Conservation (phyloP, 2,888 invertebrate species). For the Euplexia lucipara region DNA sequence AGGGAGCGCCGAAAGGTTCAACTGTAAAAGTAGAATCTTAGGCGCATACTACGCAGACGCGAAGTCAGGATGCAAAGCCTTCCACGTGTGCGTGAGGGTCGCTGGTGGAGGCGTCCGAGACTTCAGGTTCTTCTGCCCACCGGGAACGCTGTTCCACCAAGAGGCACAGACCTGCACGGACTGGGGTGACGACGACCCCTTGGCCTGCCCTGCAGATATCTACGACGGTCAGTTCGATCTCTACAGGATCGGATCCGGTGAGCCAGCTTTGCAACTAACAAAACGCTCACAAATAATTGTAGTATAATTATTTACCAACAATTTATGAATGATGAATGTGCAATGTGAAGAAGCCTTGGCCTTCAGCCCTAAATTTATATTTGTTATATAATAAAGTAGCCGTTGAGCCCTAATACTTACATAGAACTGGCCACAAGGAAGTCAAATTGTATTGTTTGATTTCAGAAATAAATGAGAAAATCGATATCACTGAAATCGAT, state of each 20-base stretch:
- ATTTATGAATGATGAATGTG: neutral
- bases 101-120: slow-evolving; percentile 95
- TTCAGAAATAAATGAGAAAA: neutral
- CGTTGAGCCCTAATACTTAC: no score
- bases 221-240: slow-evolving; percentile 97
- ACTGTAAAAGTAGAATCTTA: slow-evolving; percentile 95
- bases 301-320: neutral
- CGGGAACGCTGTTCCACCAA: slow-evolving; percentile 97
- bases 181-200: slow-evolving; percentile 94
- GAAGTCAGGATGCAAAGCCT: slow-evolving; percentile 97
- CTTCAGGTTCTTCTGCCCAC: slow-evolving; percentile 97
- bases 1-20: slow-evolving; percentile 92
- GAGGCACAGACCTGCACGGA: slow-evolving; percentile 98
- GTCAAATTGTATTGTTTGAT: no score
- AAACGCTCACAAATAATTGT: slow-evolving; percentile 66
- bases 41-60: slow-evolving; percentile 97
- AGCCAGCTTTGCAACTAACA: slow-evolving; percentile 89
- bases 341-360: neutral
- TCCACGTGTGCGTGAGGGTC: slow-evolving; percentile 96
- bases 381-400: no score
- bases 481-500: slow-evolving; percentile 1
- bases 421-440: no score
- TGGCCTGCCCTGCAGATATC: slow-evolving; percentile 96
- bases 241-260: slow-evolving; percentile 95
- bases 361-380: neutral